Conservation (phyloP, 2,113 vertebrate species). For the Boulengeromyrus knoepffleri region DNA sequence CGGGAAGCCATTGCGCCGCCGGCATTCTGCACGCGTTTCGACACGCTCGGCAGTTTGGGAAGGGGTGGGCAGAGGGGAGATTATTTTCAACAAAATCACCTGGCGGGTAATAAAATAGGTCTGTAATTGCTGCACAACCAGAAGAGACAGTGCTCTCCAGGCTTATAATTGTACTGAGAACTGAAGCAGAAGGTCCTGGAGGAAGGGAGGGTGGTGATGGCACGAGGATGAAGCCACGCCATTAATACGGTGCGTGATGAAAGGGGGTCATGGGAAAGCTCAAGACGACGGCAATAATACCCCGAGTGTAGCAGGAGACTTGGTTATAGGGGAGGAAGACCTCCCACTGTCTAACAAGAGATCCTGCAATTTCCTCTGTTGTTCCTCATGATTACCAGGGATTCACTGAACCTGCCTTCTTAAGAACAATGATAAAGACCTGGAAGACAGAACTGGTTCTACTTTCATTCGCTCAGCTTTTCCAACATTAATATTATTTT, state of each 20-base stretch:
- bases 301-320: background rate
- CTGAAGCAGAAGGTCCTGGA: background rate
- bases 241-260: background rate
- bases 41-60: conserved; percentile 16
- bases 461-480: background rate
- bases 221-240: too few species aligned
- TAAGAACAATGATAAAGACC: background rate
- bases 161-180: background rate
- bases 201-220: background rate
- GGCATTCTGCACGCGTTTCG: conserved; percentile 21
- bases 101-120: background rate
- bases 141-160: background rate
- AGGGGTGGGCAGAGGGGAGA: background rate
- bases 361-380: background rate
- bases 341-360: background rate
- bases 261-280: background rate
- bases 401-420: background rate
- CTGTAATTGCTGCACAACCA: background rate
- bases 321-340: background rate
- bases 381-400: background rate
- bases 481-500: background rate
- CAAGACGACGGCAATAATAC: background rate
- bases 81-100: conserved; percentile 7
- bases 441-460: background rate
- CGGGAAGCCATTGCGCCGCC: background rate